A percentile compares a stretch with the other conserved stretches of the same genome.
These are phyloP conservation scores for Sinocyclocheilus anshuiensis DNA, from an alignment of 2,113 vertebrate species.

Conservation along the genomic window DNA sequence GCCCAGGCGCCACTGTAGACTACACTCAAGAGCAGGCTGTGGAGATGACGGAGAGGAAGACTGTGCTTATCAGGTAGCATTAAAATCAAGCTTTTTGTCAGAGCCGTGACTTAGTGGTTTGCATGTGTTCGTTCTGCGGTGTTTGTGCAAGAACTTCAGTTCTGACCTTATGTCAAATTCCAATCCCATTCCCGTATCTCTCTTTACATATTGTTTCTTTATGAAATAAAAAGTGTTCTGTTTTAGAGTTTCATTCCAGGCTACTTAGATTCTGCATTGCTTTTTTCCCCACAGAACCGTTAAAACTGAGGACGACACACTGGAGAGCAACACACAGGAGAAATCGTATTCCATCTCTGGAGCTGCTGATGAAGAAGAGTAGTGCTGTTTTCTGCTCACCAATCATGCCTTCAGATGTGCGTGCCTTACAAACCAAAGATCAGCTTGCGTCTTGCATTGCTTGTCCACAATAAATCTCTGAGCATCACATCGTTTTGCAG, in stretches of 20 bases:
- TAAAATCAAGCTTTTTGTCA: neutral
- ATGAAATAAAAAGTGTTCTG: neutral
- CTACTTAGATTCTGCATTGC: neutral
- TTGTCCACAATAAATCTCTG: constrained; percentile 36
- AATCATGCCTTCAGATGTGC: constrained; percentile 60
- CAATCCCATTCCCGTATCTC: too few relatives aligned
- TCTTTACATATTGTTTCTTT: neutral
- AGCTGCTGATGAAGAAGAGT: constrained; percentile 75
- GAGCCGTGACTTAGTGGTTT: neutral
- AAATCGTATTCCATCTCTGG: constrained; percentile 74
- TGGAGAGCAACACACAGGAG: constrained; percentile 73
- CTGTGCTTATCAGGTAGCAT: constrained; percentile 76
- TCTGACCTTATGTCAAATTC: neutral
- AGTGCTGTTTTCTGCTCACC: constrained; percentile 60
- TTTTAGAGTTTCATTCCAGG: neutral
- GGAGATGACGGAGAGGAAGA: constrained; percentile 76
- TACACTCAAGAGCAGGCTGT: constrained; percentile 70
- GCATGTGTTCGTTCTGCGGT: neutral
- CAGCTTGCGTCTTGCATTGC: neutral
- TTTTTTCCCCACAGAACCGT: constrained; percentile 59
- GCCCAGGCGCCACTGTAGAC: constrained; percentile 54
- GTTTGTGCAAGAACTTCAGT: neutral
- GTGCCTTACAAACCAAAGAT: constrained; percentile 55
- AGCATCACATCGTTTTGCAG: constrained; percentile 3
- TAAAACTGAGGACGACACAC: constrained; percentile 69